These are phyloP conservation scores for Andrena dorsata DNA, from an alignment of 2,888 invertebrate species.

Conservation along the genomic window DNA sequence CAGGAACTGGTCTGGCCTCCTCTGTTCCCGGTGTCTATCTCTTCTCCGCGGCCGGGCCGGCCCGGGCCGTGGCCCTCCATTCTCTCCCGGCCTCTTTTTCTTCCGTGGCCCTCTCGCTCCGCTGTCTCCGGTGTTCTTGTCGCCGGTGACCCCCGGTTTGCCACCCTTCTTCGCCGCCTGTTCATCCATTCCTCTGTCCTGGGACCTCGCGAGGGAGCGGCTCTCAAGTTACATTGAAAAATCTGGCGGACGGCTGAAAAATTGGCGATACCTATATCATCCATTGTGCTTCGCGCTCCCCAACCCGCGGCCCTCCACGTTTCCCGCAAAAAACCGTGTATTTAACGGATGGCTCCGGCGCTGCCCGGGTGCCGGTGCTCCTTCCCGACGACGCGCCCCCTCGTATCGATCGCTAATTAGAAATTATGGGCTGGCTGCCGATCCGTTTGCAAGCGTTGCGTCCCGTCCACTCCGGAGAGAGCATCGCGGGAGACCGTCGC, in stretches of 20 bases:
- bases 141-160: conserved; percentile 65
- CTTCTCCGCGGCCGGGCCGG: conserved; percentile 29
- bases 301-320: conserved; percentile 31
- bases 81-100: conserved; percentile 65
- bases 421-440: conserved; percentile 39
- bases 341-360: conserved; percentile 61
- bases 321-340: conserved; percentile 61
- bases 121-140: conserved; percentile 70
- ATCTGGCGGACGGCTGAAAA: conserved; percentile 80
- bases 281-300: conserved; percentile 70
- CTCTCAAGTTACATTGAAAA: conserved; percentile 79
- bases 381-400: conserved; percentile 9
- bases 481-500: conserved; percentile 2
- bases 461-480: neutral
- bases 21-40: conserved; percentile 67
- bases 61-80: conserved; percentile 60
- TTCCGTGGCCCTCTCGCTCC: conserved; percentile 49
- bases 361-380: conserved; percentile 1
- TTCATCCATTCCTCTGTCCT: conserved; percentile 77
- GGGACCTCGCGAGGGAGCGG: conserved; percentile 75
- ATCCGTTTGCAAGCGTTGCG: conserved; percentile 46
- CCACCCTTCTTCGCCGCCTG: conserved; percentile 70
- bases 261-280: conserved; percentile 77
- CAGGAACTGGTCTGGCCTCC: conserved; percentile 63
- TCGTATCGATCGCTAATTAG: conserved; percentile 56